Evolutionary conservation across 2,888 invertebrate genomes (phyloP), one percentile per base, ranked within the genome.

Genomic region (Orthosia gracilis): DNA sequence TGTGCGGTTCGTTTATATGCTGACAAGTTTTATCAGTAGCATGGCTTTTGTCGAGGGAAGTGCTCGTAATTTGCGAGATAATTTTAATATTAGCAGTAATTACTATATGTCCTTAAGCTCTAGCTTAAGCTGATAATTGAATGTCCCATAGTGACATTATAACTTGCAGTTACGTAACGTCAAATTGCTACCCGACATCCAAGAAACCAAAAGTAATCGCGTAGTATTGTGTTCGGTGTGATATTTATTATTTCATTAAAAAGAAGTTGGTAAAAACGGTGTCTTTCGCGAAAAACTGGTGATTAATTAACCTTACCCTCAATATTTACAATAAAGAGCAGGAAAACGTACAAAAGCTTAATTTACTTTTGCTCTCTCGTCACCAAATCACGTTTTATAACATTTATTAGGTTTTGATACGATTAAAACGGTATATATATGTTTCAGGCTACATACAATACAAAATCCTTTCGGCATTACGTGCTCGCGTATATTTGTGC

Each of bases 11-110:
- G 74, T 84, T 85, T 70, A 82, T 69, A 78, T 86, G 87, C 84
- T 89, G 90, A 90, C 89, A 87, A 89, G 90, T 90, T 90, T 89
- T 92, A 89, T 89, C 86, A 85, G 82, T 65, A 82, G 78, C 80
- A 81, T 87, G 88, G 85, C 87, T 85, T 83, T 85, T 87, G 84
- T 88, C 79, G 75, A 17, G 55, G 18, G 23, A 65, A 69, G 63
- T n/a, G n/a, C n/a, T n/a, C n/a, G n/a, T 78, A 78, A 82, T 75
- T 80, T 72, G 57, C 52, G 57, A 63, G 62, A 40, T 40, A 40
- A 9, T 40, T 40, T 9, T 40, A 9, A 3, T 40, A 40, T 40
- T 40, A 40, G 40, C 9, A 40, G 9, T 40, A 40, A 40, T 40
- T 40, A 0, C 9, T 40, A 40, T 7, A 40, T 40, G n/a, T n/a